phyloP scores from a whole-genome alignment of 2,797 vertebrate species.

The Spatula versicolor region DNA sequence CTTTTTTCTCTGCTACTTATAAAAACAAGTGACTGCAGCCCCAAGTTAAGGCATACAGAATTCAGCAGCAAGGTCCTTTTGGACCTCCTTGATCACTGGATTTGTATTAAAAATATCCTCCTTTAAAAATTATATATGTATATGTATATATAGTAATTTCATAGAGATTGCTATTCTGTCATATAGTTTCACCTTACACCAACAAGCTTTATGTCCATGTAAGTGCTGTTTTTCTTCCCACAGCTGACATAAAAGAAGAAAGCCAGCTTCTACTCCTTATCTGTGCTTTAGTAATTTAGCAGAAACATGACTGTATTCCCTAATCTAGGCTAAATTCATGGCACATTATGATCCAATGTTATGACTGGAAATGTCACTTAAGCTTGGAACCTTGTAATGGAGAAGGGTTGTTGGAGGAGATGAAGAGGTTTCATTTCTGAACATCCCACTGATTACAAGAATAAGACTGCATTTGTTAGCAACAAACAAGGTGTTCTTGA shows the following conservation, averaged over 20 bases:
- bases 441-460: background rate
- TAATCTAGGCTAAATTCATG: rapidly evolving
- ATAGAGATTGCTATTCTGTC: background rate
- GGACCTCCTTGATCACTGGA: background rate
- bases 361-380: background rate
- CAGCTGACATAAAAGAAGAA: background rate
- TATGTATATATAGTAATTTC: background rate
- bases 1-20: background rate
- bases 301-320: background rate
- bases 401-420: background rate
- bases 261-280: background rate
- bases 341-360: background rate
- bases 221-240: background rate
- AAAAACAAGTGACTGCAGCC: background rate
- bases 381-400: background rate
- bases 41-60: background rate
- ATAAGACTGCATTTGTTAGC: background rate
- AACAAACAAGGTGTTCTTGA: background rate
- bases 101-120: background rate
- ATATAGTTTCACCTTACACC: background rate
- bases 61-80: background rate
- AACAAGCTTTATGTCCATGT: background rate
- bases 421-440: background rate
- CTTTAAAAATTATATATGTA: background rate
- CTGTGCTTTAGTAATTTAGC: background rate